These are phyloP conservation scores for Tinea semifulvella DNA, from an alignment of 2,888 invertebrate genomes.

Conservation along the genomic window DNA sequence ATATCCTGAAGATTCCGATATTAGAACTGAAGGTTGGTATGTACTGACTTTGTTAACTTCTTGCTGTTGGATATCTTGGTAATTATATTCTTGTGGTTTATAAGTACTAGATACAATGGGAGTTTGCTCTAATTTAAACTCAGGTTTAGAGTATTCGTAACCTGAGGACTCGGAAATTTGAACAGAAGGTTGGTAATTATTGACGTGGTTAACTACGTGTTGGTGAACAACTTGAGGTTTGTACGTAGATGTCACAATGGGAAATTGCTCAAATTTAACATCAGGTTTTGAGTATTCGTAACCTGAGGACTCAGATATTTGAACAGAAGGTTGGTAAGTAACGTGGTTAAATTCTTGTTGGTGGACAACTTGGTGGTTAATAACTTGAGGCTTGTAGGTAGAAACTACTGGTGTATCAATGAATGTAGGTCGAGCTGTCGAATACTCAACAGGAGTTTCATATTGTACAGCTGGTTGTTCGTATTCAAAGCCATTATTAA, in stretches of 20 bases:
- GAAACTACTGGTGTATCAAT: slow-evolving; percentile 22
- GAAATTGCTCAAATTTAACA: background rate
- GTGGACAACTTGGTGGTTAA: slow-evolving; percentile 30
- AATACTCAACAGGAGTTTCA: background rate
- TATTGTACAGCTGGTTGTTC: background rate
- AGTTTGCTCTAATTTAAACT: too few relatives aligned
- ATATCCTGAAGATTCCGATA: too few relatives aligned
- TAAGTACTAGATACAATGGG: too few relatives aligned
- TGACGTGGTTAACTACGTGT: too few relatives aligned
- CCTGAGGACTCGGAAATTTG: background rate
- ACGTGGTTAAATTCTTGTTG: background rate
- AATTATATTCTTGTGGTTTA: too few relatives aligned
- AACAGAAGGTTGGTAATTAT: too few relatives aligned
- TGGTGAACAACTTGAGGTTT: slow-evolving; percentile 17
- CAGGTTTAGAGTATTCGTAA: background rate
- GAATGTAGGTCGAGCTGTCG: background rate
- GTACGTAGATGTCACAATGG: background rate
- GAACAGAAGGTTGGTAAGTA: background rate
- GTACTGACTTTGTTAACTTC: too few relatives aligned
- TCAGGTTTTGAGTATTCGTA: background rate
- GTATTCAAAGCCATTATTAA: slow-evolving; percentile 18
- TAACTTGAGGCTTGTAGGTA: slow-evolving; percentile 28
- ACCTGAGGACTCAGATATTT: background rate
- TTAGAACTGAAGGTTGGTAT: too few relatives aligned
- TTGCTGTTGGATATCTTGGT: slow-evolving; percentile 35